Evolutionary conservation across 2,888 invertebrate species (phyloP).

Genomic region (Elaeidobius kamerunicus): DNA sequence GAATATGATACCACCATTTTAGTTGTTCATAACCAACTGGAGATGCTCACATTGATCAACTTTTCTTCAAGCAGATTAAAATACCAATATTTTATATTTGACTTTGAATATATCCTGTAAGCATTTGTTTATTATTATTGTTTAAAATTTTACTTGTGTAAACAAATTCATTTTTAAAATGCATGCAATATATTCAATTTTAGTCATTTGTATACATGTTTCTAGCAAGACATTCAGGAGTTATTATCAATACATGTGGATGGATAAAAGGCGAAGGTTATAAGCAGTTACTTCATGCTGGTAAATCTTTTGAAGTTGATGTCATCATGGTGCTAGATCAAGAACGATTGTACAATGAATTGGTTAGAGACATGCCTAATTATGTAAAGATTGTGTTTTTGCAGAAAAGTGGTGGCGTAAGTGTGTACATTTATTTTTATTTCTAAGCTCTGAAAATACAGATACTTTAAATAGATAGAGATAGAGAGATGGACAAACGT

Average conservation of each 20-base stretch:
- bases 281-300: slow-evolving; percentile 79
- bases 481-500: no score
- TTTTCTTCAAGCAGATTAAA: no score
- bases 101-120: not conserved
- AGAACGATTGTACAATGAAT: slow-evolving; percentile 91
- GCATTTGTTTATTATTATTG: slow-evolving; percentile 2
- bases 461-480: no score
- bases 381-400: slow-evolving; percentile 77
- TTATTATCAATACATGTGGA: slow-evolving; percentile 96
- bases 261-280: slow-evolving; percentile 95
- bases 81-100: not conserved
- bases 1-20: no score
- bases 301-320: slow-evolving; percentile 93
- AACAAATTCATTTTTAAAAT: no score
- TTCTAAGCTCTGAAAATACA: slow-evolving; percentile 2
- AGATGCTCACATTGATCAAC: no score
- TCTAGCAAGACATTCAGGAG: slow-evolving; percentile 79
- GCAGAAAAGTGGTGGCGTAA: slow-evolving; percentile 90
- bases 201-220: no score
- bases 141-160: no score
- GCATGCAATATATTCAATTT: no score
- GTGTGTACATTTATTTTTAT: slow-evolving; percentile 38
- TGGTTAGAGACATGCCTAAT: slow-evolving; percentile 88
- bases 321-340: slow-evolving; percentile 94
- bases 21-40: no score